Evolutionary conservation across 2,113 vertebrate genomes (phyloP).

Genomic region (Grallaria varia): DNA sequence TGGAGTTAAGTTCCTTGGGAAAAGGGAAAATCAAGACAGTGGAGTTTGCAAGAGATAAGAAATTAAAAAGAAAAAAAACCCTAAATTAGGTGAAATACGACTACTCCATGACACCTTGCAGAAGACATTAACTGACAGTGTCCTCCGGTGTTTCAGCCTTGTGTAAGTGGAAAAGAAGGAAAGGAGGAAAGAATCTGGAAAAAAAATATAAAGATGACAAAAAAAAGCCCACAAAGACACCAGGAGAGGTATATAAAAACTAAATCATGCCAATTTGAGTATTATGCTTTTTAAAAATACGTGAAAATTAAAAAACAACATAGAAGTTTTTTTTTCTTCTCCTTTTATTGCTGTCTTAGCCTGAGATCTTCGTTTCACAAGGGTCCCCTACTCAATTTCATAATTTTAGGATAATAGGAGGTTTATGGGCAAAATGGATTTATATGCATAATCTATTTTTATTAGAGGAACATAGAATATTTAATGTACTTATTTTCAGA

Average conservation of each 20-base stretch:
- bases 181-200: background rate
- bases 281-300: background rate
- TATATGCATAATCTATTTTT: background rate
- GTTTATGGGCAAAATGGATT: background rate
- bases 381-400: background rate
- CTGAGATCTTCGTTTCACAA: background rate
- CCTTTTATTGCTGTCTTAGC: background rate
- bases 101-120: background rate
- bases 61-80: background rate
- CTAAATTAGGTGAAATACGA: background rate
- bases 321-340: background rate
- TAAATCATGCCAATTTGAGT: background rate
- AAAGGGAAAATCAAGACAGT: background rate
- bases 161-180: background rate
- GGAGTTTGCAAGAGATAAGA: background rate
- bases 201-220: background rate
- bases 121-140: background rate
- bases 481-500: constrained; percentile 17
- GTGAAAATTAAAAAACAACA: background rate
- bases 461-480: background rate
- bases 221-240: background rate
- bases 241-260: background rate
- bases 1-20: background rate
- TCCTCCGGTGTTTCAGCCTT: background rate
- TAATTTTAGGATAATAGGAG: background rate